These are phyloP conservation scores for Papilio gigon DNA, from an alignment of 2,888 invertebrate species.

Conservation along the genomic window DNA sequence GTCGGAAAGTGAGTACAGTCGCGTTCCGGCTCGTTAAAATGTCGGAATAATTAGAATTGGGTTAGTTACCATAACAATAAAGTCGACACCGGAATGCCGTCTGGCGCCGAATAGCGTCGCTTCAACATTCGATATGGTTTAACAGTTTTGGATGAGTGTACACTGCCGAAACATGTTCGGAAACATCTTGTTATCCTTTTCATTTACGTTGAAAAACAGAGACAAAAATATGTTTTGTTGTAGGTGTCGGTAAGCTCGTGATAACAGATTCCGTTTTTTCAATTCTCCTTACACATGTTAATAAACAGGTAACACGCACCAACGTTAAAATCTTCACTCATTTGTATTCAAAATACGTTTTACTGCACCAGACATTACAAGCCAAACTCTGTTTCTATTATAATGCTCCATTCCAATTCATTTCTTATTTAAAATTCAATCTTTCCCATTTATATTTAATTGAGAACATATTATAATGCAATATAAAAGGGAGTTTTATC, in stretches of 20 bases:
- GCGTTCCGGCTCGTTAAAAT: conserved; percentile 76
- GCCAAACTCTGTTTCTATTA: not conserved
- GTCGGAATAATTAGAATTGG: conserved; percentile 76
- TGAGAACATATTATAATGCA: not conserved
- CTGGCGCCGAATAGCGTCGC: conserved; percentile 66
- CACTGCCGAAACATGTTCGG: not conserved
- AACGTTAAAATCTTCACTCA: not conserved
- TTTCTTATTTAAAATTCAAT: not conserved
- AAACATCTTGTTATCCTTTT: not conserved
- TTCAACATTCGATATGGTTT: conserved; percentile 72
- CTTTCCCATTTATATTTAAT: not conserved
- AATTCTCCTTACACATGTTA: not conserved
- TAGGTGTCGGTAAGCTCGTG: conserved; percentile 51
- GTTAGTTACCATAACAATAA: conserved; percentile 79
- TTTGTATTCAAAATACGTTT: not conserved
- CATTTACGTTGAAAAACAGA: not conserved
- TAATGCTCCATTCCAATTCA: not conserved
- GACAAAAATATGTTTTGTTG: not conserved
- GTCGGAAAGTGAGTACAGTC: conserved; percentile 46
- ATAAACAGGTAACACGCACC: not conserved
- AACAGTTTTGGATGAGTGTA: conserved; percentile 54
- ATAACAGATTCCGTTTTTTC: conserved; percentile 47
- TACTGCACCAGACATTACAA: not conserved
- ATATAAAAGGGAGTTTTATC: too few species aligned
- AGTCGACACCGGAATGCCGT: conserved; percentile 67